Evolutionary conservation across 2,797 vertebrate species (phyloP).

Genomic region (Xiphorhynchus erythropygius): DNA sequence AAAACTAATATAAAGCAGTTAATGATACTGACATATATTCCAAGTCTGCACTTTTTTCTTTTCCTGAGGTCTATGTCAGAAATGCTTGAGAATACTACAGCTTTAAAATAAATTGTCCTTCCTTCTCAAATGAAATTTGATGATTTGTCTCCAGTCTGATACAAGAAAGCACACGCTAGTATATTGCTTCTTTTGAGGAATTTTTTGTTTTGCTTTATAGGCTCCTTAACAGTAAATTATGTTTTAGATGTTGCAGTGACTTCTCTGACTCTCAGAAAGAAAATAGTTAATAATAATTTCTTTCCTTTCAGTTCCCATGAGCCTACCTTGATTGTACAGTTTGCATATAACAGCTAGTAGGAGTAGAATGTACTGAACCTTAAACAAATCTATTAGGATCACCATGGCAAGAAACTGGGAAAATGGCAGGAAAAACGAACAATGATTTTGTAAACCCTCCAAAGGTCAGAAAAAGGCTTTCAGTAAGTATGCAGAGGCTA

Average conservation of each 20-base stretch:
- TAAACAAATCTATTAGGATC: conserved; percentile 68
- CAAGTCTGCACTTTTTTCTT: conserved; percentile 9
- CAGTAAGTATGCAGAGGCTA: conserved; percentile 76
- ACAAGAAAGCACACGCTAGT: conserved; percentile 1
- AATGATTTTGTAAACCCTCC: conserved; percentile 77
- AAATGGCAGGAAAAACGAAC: conserved; percentile 61
- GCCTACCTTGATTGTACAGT: conserved; percentile 39
- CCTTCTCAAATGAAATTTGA: conserved; percentile 14
- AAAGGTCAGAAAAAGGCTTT: conserved; percentile 76
- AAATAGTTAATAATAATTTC: conserved; percentile 62
- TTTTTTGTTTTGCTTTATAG: conserved; percentile 23
- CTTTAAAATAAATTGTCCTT: conserved; percentile 5
- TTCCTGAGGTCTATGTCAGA: background rate
- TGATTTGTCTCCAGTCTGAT: conserved; percentile 48
- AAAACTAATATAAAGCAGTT: conserved; percentile 30
- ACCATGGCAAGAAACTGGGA: conserved; percentile 55
- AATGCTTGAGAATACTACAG: background rate
- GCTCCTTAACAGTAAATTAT: conserved; percentile 38
- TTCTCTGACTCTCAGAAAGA: conserved; percentile 33
- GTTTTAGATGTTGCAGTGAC: conserved; percentile 49
- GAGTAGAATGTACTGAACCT: conserved; percentile 51
- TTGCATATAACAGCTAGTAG: conserved; percentile 22
- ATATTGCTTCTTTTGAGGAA: conserved; percentile 39
- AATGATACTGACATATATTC: conserved; percentile 9
- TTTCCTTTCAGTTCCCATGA: conserved; percentile 38